Percentiles rank a stretch among this genome's conserved stretches.
Evolutionary conservation across 2,797 vertebrate species (phyloP).

Genomic region (Enteromius argenteus): DNA sequence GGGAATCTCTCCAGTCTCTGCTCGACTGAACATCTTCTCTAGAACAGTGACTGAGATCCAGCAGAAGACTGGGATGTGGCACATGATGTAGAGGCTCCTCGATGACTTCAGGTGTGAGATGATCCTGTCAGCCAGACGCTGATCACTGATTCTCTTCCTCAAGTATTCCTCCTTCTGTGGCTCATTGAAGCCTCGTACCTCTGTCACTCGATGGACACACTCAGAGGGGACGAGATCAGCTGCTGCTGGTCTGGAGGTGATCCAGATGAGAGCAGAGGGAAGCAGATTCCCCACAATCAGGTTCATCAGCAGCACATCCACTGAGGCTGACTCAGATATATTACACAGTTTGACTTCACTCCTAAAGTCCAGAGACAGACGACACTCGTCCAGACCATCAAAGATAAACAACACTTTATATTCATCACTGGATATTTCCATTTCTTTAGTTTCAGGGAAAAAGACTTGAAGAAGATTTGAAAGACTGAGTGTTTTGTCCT

Average conservation of each 20-base stretch:
- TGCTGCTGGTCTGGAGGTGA: too few species aligned
- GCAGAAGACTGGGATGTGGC: too few species aligned
- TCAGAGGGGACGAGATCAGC: slow-evolving; percentile 11
- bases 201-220: slow-evolving; percentile 24
- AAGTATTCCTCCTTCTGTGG: slow-evolving; percentile 34
- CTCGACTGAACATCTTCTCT: background rate
- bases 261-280: background rate
- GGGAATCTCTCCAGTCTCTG: background rate
- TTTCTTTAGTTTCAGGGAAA: background rate
- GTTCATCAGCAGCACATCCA: background rate
- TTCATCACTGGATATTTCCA: background rate
- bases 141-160: slow-evolving; percentile 15
- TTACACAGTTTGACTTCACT: too few species aligned
- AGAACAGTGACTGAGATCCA: background rate
- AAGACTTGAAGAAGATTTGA: background rate
- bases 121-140: too few species aligned
- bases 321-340: background rate
- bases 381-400: slow-evolving; percentile 37
- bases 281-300: background rate
- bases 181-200: slow-evolving; percentile 30
- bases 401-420: slow-evolving; percentile 2
- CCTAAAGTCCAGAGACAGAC: background rate
- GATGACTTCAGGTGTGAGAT: too few species aligned
- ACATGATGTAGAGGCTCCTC: too few species aligned
- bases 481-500: too few species aligned